Evolutionary conservation across 2,888 invertebrate species (phyloP).

Genomic region (Chloroclysta siterata): DNA sequence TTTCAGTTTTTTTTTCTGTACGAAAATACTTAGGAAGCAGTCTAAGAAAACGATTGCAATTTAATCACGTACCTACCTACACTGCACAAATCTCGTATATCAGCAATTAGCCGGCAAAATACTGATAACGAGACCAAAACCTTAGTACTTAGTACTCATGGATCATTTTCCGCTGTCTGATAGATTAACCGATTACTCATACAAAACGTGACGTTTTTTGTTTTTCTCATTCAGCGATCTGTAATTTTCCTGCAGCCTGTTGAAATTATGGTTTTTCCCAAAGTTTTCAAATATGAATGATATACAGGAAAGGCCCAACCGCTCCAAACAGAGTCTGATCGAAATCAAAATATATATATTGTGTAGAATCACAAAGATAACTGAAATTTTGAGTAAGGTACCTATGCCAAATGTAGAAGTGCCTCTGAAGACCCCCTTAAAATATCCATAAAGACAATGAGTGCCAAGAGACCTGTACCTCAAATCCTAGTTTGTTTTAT

Average conservation of each 20-base stretch:
- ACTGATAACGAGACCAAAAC: constrained; percentile 5
- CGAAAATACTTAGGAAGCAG: too few relatives aligned
- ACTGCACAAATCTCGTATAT: not conserved
- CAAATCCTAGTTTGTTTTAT: too few relatives aligned
- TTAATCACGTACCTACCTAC: not conserved
- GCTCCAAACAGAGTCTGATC: too few relatives aligned
- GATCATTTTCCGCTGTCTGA: constrained; percentile 9
- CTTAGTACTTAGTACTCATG: not conserved
- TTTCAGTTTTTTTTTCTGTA: too few relatives aligned
- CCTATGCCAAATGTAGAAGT: too few relatives aligned
- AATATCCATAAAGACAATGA: too few relatives aligned
- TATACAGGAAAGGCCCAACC: not conserved
- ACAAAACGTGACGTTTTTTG: constrained; percentile 1
- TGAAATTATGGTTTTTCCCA: not conserved
- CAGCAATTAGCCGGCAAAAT: not conserved
- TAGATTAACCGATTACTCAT: constrained; percentile 11
- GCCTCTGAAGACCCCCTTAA: too few relatives aligned
- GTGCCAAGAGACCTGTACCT: too few relatives aligned
- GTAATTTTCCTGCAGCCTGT: constrained; percentile 1
- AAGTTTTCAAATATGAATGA: not conserved
- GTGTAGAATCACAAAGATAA: too few relatives aligned
- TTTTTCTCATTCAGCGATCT: not conserved
- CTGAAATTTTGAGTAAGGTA: too few relatives aligned
- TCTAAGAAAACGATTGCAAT: not conserved
- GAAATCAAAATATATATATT: too few relatives aligned